Evolutionary conservation across 2,888 invertebrate genomes (phyloP), one percentile per base, ranked within the genome.

Genomic region (Lampropteryx suffumata): DNA sequence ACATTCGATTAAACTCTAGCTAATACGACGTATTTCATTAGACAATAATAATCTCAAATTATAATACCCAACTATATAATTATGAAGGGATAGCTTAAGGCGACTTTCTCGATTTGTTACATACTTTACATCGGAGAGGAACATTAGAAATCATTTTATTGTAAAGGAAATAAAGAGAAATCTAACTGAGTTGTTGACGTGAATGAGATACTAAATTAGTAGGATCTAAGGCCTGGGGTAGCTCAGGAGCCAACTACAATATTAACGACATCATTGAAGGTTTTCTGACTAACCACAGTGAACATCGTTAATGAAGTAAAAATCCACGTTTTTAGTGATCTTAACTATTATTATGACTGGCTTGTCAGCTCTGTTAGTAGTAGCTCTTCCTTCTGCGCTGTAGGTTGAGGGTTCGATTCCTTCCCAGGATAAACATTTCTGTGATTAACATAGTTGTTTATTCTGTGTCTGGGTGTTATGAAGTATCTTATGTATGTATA

Each of bases 111-210:
- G 45, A 50, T 58, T 50, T 43, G 46, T 58, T 40, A 50, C 52
- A 40, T 40, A 32, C 17, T 36, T 28, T 34, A 51, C 29, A 43
- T 50, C 40, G 33, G 29, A 52, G 49, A 39, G 46, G 40, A 48
- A 46, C 56, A 52, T 61, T 58, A 58, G 50, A 50, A 52, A 52
- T 52, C 53, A 45, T 59, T 61, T 59, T 55, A 53, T 55, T 55
- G 50, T 56, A 43, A 54, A 56, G 42, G 32, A 55, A 51, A 52
- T 56, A 50, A 55, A 59, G 50, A 50, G 46, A 49, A 45, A 56
- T 54, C 33, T 49, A 51, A 57, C 36, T 47, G 27, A 56, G 48
- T 48, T 50, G 54, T 50, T 37, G 53, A 46, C 43, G 33, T 53
- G 53, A 50, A 50, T 50, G 54, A 45, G 47, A 57, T 50, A 52